Evolutionary conservation across 2,888 invertebrate genomes (phyloP).

Genomic region (Empis livida): DNA sequence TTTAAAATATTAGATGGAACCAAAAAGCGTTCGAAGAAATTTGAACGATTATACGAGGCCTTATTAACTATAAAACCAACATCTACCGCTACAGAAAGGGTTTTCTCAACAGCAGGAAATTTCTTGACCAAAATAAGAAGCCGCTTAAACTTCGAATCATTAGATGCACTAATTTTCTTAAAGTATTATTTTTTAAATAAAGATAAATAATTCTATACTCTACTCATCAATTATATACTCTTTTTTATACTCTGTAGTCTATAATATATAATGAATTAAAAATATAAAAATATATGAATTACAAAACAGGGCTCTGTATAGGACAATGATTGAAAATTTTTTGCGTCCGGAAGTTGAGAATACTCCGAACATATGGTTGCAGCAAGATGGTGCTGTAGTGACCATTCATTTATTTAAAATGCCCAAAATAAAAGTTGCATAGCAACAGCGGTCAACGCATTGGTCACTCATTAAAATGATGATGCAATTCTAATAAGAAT

Average conservation of each 20-base stretch:
- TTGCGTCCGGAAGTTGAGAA: no score
- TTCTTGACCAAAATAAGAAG: not conserved
- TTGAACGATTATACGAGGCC: not conserved
- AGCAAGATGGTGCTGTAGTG: no score
- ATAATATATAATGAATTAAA: no score
- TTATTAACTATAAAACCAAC: not conserved
- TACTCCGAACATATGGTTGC: no score
- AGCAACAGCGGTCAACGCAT: no score
- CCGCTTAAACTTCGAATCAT: not conserved
- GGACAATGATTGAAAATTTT: no score
- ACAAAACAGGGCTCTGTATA: no score
- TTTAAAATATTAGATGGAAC: not conserved
- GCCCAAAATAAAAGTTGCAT: no score
- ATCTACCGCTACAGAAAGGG: not conserved
- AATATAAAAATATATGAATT: no score
- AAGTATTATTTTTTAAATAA: not conserved
- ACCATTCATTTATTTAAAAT: no score
- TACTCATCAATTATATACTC: conserved; percentile 3
- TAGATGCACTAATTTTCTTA: not conserved
- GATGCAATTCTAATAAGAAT: no score
- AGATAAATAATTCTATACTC: not conserved
- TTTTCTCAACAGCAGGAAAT: not conserved
- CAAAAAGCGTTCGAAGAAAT: not conserved
- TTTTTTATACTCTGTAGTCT: not conserved
- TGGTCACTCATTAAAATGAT: no score